phyloP scores from a whole-genome alignment of 2,797 vertebrate genomes.

The Myoxocephalus aenaeus region DNA sequence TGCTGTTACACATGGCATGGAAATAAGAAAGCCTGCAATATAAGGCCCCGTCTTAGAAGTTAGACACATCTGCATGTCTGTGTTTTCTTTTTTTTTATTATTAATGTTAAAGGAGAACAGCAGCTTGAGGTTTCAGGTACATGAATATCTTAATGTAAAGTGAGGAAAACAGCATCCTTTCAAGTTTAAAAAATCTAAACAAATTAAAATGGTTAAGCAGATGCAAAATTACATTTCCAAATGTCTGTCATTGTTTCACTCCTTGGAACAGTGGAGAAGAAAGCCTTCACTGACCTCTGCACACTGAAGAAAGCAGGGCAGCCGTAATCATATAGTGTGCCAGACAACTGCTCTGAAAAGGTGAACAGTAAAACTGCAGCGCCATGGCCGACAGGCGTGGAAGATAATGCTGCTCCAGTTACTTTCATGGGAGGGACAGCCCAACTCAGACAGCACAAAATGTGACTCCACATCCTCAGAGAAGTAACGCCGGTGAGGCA shows the following conservation, averaged over 20 bases:
- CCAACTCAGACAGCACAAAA: slow-evolving; percentile 47
- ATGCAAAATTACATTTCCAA: slow-evolving; percentile 45
- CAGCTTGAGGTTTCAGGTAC: slow-evolving; percentile 9
- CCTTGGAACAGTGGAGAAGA: slow-evolving; percentile 17
- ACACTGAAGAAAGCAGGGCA: slow-evolving; percentile 45
- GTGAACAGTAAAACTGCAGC: slow-evolving; percentile 71
- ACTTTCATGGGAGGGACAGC: slow-evolving; percentile 59
- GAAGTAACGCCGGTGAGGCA: slow-evolving; percentile 60
- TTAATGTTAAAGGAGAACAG: slow-evolving; percentile 7
- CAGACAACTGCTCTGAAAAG: slow-evolving; percentile 55
- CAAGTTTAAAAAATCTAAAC: slow-evolving; percentile 24
- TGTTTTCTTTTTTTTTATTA: not conserved
- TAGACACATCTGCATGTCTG: not conserved
- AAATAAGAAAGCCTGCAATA: slow-evolving; percentile 65
- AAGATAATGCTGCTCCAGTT: slow-evolving; percentile 66
- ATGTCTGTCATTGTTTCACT: slow-evolving; percentile 41
- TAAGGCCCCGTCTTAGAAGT: slow-evolving; percentile 9
- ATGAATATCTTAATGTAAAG: slow-evolving; percentile 4
- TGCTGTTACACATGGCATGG: slow-evolving; percentile 67
- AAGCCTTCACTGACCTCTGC: slow-evolving; percentile 44
- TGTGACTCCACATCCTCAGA: slow-evolving; percentile 46
- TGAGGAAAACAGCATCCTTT: not conserved
- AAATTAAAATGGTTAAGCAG: slow-evolving; percentile 18
- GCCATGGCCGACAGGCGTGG: slow-evolving; percentile 61
- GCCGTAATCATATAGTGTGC: slow-evolving; percentile 67